Evolutionary conservation across 64 coral and sea anemone genomes (phyloP).

Genomic region (Dendrophyllia cribrosa): DNA sequence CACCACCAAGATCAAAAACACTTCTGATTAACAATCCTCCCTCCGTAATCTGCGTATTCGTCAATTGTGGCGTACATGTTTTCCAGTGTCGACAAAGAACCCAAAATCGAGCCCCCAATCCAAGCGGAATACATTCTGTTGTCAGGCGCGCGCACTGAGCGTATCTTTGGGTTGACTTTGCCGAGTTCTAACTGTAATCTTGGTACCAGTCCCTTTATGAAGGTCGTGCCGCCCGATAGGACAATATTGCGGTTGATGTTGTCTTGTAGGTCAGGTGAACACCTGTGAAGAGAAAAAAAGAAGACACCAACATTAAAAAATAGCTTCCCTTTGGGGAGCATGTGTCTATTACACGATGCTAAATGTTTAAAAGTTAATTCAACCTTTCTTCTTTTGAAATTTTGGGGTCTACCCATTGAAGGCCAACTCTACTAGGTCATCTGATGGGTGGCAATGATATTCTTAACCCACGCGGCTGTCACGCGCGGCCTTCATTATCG

Average conservation of each 20-base stretch:
- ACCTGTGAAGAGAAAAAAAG: conserved; percentile 51
- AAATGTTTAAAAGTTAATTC: no score
- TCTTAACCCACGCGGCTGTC: no score
- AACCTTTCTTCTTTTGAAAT: no score
- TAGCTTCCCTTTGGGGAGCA: no score
- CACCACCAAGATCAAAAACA: conserved; percentile 66
- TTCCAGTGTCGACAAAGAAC: conserved; percentile 74
- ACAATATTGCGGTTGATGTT: conserved; percentile 60
- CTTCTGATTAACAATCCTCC: conserved; percentile 82
- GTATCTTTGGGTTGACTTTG: conserved; percentile 77
- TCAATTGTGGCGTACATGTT: conserved; percentile 87
- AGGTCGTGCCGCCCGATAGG: conserved; percentile 90
- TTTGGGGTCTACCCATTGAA: no score
- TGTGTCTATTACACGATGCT: no score
- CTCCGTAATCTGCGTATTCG: conserved; percentile 87
- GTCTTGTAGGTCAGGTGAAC: conserved; percentile 82
- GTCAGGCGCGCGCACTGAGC: conserved; percentile 77
- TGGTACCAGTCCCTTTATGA: conserved; percentile 74
- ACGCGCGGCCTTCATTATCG: no score
- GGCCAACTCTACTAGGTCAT: no score
- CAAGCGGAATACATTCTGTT: conserved; percentile 83
- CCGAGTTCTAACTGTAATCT: conserved; percentile 82
- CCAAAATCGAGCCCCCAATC: conserved; percentile 93
- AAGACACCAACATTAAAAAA: background rate
- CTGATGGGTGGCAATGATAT: no score